A percentile compares a stretch with the other conserved stretches of the same genome.
Evolutionary conservation across 2,113 vertebrate species (phyloP).

Genomic region (Psophia crepitans): DNA sequence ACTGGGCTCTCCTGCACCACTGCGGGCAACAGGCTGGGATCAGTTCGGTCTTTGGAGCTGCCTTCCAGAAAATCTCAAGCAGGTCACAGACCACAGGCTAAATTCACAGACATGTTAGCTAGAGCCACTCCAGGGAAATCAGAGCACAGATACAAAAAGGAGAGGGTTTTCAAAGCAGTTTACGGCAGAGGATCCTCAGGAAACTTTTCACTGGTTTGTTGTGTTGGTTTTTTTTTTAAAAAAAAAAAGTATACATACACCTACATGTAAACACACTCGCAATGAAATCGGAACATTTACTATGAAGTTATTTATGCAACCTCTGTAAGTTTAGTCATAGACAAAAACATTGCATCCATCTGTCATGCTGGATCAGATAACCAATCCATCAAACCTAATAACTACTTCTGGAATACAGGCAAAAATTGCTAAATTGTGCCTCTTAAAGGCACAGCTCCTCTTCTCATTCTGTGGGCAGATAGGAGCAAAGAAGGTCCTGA

Average conservation of each 20-base stretch:
- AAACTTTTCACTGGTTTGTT: neutral
- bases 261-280: neutral
- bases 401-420: neutral
- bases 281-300: neutral
- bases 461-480: neutral
- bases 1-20: neutral
- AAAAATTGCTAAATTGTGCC: neutral
- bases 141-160: neutral
- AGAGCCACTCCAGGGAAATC: neutral
- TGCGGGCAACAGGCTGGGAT: neutral
- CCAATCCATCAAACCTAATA: neutral
- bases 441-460: neutral
- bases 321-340: constrained; percentile 19
- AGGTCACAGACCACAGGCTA: neutral
- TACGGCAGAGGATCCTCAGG: neutral
- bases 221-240: no score
- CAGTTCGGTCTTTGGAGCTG: neutral
- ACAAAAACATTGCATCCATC: constrained; percentile 32
- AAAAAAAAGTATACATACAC: neutral
- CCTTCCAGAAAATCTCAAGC: neutral
- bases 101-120: neutral
- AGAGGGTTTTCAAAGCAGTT: neutral
- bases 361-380: constrained; percentile 11
- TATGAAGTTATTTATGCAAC: neutral
- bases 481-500: neutral